phyloP scores from a whole-genome alignment of 2,888 invertebrate species.

The Oxyteleia sp. region DNA sequence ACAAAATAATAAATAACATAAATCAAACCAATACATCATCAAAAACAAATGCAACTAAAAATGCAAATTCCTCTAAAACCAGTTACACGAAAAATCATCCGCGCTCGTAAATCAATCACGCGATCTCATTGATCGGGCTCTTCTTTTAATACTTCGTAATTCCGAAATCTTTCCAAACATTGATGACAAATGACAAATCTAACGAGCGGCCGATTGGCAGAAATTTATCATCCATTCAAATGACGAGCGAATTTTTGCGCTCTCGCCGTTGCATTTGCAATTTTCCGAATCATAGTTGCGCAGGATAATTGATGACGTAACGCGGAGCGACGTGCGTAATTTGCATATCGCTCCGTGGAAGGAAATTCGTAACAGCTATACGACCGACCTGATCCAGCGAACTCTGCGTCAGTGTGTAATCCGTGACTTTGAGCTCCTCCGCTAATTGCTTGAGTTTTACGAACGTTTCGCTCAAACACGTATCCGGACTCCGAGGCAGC shows the following conservation, averaged over 20 bases:
- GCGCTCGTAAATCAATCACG: too few relatives aligned
- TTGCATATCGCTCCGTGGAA: slow-evolving; percentile 56
- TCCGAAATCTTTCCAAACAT: too few relatives aligned
- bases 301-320: slow-evolving; percentile 50
- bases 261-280: slow-evolving; percentile 19
- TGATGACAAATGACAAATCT: slow-evolving; percentile 1
- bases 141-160: too few relatives aligned
- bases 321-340: slow-evolving; percentile 41
- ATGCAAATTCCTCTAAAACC: too few relatives aligned
- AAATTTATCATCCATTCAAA: slow-evolving; percentile 4
- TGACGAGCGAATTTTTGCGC: slow-evolving; percentile 34
- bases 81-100: too few relatives aligned
- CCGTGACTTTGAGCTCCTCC: slow-evolving; percentile 88
- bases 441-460: slow-evolving; percentile 88
- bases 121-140: too few relatives aligned
- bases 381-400: slow-evolving; percentile 89
- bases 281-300: slow-evolving; percentile 40
- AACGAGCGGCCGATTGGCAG: background rate
- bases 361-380: slow-evolving; percentile 60
- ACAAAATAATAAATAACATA: too few relatives aligned
- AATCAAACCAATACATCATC: too few relatives aligned
- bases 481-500: slow-evolving; percentile 87
- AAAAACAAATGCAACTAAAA: too few relatives aligned
- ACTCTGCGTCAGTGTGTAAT: slow-evolving; percentile 90
- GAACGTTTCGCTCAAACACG: slow-evolving; percentile 88